Evolutionary conservation across 2,797 vertebrate genomes (phyloP).

Genomic region (Neosalanx taihuensis): DNA sequence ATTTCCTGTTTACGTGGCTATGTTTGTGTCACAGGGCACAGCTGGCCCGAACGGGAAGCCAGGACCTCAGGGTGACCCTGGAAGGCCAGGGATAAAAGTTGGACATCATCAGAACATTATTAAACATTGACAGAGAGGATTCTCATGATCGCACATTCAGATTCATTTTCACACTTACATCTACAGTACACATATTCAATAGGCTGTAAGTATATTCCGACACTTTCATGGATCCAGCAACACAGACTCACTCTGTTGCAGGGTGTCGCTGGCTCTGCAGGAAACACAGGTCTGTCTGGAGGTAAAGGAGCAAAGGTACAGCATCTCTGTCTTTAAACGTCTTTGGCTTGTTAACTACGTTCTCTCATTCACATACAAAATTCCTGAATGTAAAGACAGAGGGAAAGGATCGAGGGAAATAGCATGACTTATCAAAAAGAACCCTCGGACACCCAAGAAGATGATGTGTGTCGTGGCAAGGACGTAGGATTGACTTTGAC

Average conservation of each 20-base stretch:
- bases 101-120: neutral
- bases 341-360: too few species aligned
- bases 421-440: too few species aligned
- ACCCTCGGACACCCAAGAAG: too few species aligned
- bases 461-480: too few species aligned
- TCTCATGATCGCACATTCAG: neutral
- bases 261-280: constrained; percentile 38
- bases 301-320: constrained; percentile 42
- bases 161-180: neutral
- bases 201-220: too few species aligned
- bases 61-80: constrained; percentile 27
- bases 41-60: constrained; percentile 30
- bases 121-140: neutral
- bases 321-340: constrained; percentile 2
- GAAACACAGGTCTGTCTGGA: constrained; percentile 37
- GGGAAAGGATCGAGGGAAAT: too few species aligned
- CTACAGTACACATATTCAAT: neutral
- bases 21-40: constrained; percentile 24
- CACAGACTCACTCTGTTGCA: constrained; percentile 8
- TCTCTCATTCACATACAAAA: too few species aligned
- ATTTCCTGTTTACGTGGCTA: neutral
- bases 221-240: neutral
- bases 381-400: too few species aligned
- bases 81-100: constrained; percentile 34
- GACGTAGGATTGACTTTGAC: too few species aligned